Conservation (phyloP, 2,888 invertebrate species). For the Hypena proboscidalis region DNA sequence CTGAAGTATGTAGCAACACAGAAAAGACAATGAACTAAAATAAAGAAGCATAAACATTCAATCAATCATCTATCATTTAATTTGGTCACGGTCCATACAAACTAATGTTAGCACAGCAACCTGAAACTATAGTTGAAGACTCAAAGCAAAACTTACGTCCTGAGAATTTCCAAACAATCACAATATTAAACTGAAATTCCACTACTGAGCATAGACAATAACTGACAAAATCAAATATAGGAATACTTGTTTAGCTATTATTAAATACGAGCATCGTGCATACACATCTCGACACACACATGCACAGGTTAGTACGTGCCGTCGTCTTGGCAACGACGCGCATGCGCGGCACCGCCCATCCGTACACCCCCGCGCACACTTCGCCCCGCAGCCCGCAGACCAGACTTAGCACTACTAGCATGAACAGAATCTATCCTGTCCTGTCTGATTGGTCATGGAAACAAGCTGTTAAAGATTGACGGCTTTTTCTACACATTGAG, state of each 20-base stretch:
- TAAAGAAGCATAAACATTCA: no score
- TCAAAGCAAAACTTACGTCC: no score
- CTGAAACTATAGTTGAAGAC: no score
- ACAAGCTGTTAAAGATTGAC: slow-evolving; percentile 30
- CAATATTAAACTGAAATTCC: background rate
- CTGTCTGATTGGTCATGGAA: slow-evolving; percentile 73
- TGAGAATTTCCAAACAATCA: background rate
- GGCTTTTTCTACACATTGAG: slow-evolving; percentile 6
- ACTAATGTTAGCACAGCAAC: no score
- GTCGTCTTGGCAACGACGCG: slow-evolving; percentile 87
- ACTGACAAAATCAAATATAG: slow-evolving; percentile 39
- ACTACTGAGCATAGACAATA: slow-evolving; percentile 10
- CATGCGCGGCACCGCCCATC: slow-evolving; percentile 83
- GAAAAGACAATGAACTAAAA: no score
- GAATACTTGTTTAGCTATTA: slow-evolving; percentile 47
- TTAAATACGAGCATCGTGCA: slow-evolving; percentile 41
- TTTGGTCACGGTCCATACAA: no score
- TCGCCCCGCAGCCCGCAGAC: slow-evolving; percentile 34
- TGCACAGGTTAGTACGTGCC: slow-evolving; percentile 77
- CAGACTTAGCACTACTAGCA: slow-evolving; percentile 51
- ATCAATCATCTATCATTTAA: no score
- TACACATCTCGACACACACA: slow-evolving; percentile 60
- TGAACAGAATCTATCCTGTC: slow-evolving; percentile 58
- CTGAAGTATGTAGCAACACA: no score
- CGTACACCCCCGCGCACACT: slow-evolving; percentile 54